Conservation (phyloP, 2,888 invertebrate species). For the Syrphus vitripennis region DNA sequence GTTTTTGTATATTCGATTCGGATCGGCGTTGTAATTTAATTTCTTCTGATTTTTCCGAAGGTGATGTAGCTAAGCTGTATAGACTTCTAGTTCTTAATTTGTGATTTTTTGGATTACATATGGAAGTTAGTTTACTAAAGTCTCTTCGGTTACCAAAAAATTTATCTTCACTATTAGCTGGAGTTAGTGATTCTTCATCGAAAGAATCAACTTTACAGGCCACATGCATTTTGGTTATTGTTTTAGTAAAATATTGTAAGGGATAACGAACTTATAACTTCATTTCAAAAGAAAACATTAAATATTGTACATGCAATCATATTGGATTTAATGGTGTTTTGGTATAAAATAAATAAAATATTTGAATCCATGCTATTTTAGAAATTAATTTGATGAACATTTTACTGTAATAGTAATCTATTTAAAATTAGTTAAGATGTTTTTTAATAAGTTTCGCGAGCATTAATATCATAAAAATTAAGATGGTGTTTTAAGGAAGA, state of each 20-base stretch:
- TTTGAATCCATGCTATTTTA: conserved; percentile 19
- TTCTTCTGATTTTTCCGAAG: conserved; percentile 73
- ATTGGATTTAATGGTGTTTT: not conserved
- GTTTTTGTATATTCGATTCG: conserved; percentile 73
- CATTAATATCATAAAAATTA: too few species aligned
- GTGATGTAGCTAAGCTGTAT: conserved; percentile 75
- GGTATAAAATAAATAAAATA: not conserved
- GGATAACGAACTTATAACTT: not conserved
- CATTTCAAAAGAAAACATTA: not conserved
- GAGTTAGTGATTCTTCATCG: conserved; percentile 46
- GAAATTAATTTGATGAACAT: not conserved
- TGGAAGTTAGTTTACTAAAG: conserved; percentile 37
- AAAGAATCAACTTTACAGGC: conserved; percentile 49
- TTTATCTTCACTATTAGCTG: conserved; percentile 40
- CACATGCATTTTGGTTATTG: conserved; percentile 51
- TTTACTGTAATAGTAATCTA: not conserved
- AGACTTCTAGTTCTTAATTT: conserved; percentile 75
- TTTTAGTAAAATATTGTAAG: not conserved
- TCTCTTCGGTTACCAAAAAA: conserved; percentile 47
- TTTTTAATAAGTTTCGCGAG: too few species aligned
- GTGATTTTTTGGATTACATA: conserved; percentile 38
- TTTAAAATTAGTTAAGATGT: not conserved
- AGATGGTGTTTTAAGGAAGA: not conserved
- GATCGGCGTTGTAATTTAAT: conserved; percentile 73
- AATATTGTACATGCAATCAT: conserved; percentile 16